Evolutionary conservation across 2,888 invertebrate species (phyloP).

Genomic region (Xestia ashworthii): DNA sequence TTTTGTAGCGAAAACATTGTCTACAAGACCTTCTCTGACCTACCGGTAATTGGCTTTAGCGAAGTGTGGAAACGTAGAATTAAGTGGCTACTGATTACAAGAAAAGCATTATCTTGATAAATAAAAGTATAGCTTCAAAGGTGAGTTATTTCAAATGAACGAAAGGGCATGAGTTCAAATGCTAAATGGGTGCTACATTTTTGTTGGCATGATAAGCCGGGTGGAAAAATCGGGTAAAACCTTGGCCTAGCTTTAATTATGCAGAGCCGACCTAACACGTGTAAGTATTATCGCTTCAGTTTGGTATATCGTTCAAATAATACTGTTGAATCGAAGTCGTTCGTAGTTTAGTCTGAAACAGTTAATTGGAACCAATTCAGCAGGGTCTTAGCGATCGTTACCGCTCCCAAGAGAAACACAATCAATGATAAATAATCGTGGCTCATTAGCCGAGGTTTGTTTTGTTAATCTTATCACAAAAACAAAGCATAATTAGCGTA

Average conservation of each 20-base stretch:
- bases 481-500: background rate
- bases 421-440: constrained; percentile 14
- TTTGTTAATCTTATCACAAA: background rate
- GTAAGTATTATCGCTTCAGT: background rate
- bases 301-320: background rate
- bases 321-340: background rate
- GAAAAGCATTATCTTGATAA: constrained; percentile 14
- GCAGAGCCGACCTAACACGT: background rate
- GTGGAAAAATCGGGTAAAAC: background rate
- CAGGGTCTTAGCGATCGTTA: background rate
- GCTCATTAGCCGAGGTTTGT: background rate
- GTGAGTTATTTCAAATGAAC: background rate
- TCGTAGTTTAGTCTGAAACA: background rate
- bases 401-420: constrained; percentile 2
- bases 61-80: constrained; percentile 20
- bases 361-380: background rate
- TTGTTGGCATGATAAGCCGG: background rate
- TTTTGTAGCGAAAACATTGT: constrained; percentile 39
- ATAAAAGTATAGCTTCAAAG: background rate
- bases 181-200: background rate
- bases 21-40: constrained; percentile 13
- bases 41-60: constrained; percentile 16
- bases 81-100: background rate
- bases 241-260: background rate
- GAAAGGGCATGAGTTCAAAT: constrained; percentile 14